Base-by-base conservation (phyloP, 2,113 vertebrate genomes). In the Tympanuchus pallidicinctus region DNA sequence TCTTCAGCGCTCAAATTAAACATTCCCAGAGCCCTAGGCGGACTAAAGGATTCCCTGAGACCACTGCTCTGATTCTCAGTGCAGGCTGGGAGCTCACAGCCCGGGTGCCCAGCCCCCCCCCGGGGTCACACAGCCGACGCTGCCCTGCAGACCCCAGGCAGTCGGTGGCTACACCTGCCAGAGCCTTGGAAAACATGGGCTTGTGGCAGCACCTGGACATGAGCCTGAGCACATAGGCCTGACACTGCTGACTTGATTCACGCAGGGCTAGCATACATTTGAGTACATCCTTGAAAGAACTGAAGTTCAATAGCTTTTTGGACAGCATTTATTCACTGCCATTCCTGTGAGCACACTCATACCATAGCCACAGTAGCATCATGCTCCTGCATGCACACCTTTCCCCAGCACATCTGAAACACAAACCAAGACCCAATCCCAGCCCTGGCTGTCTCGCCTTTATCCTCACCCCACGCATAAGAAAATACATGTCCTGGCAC, bases 221-320 rank as follows among this genome's bases (percentile, higher is more conserved):
- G 27, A 54, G 52, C 5, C 27, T 15, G 16, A 28, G 52, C 52
- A 54, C 15, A 3, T 28, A 54, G 27, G 27, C 52, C 52, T 54
- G 52, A 30, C 27, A 17, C 27, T 5, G 27, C 52, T 54, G 52
- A 17, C 52, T 13, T 17, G 24, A 34, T 24, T 45, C 5, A 28
- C 2, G 0, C 6, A 56, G 61, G 30, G 32, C 32, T 75, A 11
- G 40, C 25, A 20, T 0, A 19, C 6, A 6, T 2, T 20, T 34
- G 74, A 34, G 6, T 3, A 34, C 1, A 69, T 7, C 12, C 70
- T 30, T 4, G 7, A 7, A 43, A 38, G 56, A 13, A 34, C 13
- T 0, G 9, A 45, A 5, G 12, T 1, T 18, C 18, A 47, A 6
- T 24, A 40, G 0, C 24, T 21, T 36, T n/a, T 54, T 20, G 3